Evolutionary conservation across 2,797 vertebrate species (phyloP), one percentile per base, ranked within the genome.

Genomic region (Pitangus sulphuratus): DNA sequence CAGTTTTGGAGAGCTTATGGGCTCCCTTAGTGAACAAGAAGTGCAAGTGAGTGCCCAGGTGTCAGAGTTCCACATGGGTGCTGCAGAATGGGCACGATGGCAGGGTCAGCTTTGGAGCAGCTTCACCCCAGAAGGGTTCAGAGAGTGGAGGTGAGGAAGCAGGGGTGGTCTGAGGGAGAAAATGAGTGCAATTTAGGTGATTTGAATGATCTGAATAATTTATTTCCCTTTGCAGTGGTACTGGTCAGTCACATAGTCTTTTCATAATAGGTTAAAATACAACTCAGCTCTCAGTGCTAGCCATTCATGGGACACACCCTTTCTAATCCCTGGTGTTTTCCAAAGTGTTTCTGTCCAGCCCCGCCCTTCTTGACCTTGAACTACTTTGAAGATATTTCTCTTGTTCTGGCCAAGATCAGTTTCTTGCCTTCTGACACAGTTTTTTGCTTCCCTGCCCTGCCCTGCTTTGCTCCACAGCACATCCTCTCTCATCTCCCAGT

Each of bases 181-280:
- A 44, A 2, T 12, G 10, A 20, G 7, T 2, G 2, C 28, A 74
- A 7, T 5, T 3, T 5, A 28, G 4, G 1, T 4, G 0, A 7
- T 45, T 26, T 64, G 61, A 57, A 87, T 53, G 2, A 37, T n/a
- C 66, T 66, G 22, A 28, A n/a, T 39, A 0, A 15, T 24, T 31
- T 21, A 33, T 82, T 91, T 35, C 15, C 19, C 68, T 87, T 87
- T 62, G n/a, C 25, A 19, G 5, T 10, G 2, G 39, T 72, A 40
- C 18, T 66, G 20, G 9, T 82, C 28, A 54, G 10, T 74, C n/a
- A 44, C 16, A 9, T 2, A 35, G 18, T 58, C 11, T 77, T 84
- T 69, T 64, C 16, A 31, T 26, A 39, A 13, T 10, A 33, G 1
- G 3, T 66, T 80, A 83, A 83, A 82, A 56, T 40, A 62, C 5